These are phyloP conservation scores for Macquaria australasica DNA, from an alignment of 2,113 vertebrate genomes.

Conservation along the genomic window DNA sequence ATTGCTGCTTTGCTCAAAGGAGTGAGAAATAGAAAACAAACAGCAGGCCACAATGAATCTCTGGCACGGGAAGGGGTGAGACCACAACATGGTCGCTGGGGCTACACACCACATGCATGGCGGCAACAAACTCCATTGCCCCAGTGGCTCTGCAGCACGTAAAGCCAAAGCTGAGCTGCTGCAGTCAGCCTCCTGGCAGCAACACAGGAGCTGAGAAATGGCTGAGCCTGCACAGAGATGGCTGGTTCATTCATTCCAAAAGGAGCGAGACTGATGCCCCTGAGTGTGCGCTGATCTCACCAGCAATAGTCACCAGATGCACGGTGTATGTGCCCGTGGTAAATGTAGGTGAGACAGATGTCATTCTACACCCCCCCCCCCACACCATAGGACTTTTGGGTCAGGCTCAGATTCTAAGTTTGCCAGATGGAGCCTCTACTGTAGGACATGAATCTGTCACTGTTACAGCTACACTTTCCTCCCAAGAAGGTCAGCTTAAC, in stretches of 20 bases:
- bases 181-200: slow-evolving; percentile 53
- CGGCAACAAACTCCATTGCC: slow-evolving; percentile 39
- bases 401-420: neutral
- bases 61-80: slow-evolving; percentile 26
- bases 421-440: neutral
- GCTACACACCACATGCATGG: slow-evolving; percentile 33
- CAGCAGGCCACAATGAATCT: slow-evolving; percentile 31
- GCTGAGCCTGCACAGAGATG: slow-evolving; percentile 40
- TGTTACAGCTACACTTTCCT: neutral
- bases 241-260: slow-evolving; percentile 45
- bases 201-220: slow-evolving; percentile 52
- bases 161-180: slow-evolving; percentile 45
- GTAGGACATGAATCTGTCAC: neutral
- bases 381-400: neutral
- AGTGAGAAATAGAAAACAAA: slow-evolving; percentile 37
- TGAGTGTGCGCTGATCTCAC: neutral
- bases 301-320: neutral
- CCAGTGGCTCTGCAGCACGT: slow-evolving; percentile 34
- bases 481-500: neutral
- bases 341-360: neutral
- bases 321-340: neutral
- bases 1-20: slow-evolving; percentile 21
- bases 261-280: neutral
- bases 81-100: slow-evolving; percentile 19
- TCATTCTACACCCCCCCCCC: neutral